Base-by-base conservation (phyloP, 2,888 invertebrate species). In the Lithophane semibrunnea region DNA sequence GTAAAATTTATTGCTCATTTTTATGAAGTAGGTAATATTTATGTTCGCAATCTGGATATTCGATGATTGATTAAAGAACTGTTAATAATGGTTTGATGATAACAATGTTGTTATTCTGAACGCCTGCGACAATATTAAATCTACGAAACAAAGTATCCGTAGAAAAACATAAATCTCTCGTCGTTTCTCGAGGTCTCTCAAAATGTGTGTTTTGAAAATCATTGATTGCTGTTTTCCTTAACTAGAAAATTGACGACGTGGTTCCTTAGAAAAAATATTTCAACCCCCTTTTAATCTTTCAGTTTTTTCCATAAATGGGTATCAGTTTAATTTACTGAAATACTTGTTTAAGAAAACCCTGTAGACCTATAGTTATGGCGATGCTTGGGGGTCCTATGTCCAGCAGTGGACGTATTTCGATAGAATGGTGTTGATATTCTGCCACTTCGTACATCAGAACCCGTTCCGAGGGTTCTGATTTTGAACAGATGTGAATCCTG, bases 1-100 rank as follows among this genome's bases (percentile, higher is more conserved):
- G 42, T 16, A 44, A 52, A 16, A 29, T 71, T 71, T 60, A 75
- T 52, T 65, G 18, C 54, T 16, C 0, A 21, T 54, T n/a, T 64
- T 77, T 64, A 75, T 77, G 65, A 65, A 24, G 65, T n/a, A n/a
- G n/a, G n/a, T 21, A 64, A 52, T 10, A 37, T 75, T 44, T 64
- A 47, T 54, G 29, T 29, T 56, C 5, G 54, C 37, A 77, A 8
- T 12, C 10, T 8, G 1, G 29, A 29, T 47, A 29, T 29, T 52
- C n/a, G 13, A 18, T 75, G 13, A 52, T 75, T 44, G 29, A 42
- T 74, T 47, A 9, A 29, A 29, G 29, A 29, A 44, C 10, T 60
- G 3, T 29, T 60, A 65, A 65, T 47, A 47, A 71, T 71, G 21
- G n/a, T 47, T 21, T 16, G 9, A 60, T 44, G 42, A 44, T 18